A percentile compares a stretch with the other conserved stretches of the same genome.
phyloP scores from a whole-genome alignment of 1,140 invertebrate genomes.

The Trichonephila clavata region DNA sequence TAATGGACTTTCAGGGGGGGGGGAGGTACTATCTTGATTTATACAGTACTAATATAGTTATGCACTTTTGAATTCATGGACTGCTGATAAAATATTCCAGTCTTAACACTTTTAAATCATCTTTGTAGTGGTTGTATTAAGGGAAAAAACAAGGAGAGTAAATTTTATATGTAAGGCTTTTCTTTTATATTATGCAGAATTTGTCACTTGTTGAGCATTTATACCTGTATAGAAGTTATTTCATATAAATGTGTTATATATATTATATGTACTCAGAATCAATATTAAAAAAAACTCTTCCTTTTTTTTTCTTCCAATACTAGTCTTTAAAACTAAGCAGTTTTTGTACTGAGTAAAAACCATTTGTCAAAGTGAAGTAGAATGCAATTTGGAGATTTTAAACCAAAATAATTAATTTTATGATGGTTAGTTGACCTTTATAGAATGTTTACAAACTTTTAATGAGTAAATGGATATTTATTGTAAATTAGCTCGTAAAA shows the following conservation, averaged over 20 bases:
- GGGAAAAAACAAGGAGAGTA: neutral
- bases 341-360: conserved; percentile 29
- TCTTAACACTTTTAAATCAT: conserved; percentile 12
- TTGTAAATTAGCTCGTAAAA: conserved; percentile 64
- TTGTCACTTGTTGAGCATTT: neutral
- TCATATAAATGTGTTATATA: neutral
- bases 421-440: conserved; percentile 60
- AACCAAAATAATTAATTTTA: conserved; percentile 62
- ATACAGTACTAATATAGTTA: neutral
- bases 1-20: neutral
- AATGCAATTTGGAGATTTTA: conserved; percentile 41
- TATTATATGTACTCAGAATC: neutral
- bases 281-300: neutral
- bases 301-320: conserved; percentile 22
- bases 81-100: neutral
- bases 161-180: conserved; percentile 29
- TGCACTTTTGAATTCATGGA: neutral
- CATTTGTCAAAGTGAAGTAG: conserved; percentile 62
- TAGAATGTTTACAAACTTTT: conserved; percentile 70
- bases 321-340: conserved; percentile 58
- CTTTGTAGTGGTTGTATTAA: neutral
- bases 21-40: neutral
- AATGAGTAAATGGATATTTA: conserved; percentile 58
- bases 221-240: conserved; percentile 7
- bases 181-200: conserved; percentile 7